Percentiles rank a stretch among this genome's conserved stretches.
Conservation (phyloP, 30 jellyfish, hydroid and myxozoan species). For the Aurelia sp. region DNA sequence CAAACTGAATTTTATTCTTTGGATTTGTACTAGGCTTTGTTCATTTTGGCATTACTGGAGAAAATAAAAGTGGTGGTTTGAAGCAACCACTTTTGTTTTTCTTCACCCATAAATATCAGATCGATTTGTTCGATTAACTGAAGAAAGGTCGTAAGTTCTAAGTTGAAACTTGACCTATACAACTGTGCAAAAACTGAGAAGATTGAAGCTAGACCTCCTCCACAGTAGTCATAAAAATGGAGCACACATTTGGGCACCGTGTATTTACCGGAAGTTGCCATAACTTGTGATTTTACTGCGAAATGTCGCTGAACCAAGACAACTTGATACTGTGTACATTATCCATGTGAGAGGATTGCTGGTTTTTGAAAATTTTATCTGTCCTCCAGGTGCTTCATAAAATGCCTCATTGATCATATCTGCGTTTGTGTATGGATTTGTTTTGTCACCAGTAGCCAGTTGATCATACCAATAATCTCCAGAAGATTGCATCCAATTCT, state of each 20-base stretch:
- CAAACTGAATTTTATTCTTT: no score
- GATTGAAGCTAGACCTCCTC: no score
- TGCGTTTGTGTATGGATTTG: conserved; percentile 25
- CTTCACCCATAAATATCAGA: background rate
- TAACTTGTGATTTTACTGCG: conserved; percentile 11
- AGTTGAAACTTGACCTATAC: no score
- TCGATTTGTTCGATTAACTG: background rate
- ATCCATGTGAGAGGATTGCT: background rate
- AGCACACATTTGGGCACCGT: no score
- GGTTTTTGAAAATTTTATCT: conserved; percentile 16
- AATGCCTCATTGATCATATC: conserved; percentile 59
- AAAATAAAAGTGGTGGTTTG: no score
- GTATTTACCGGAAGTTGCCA: conserved; percentile 47
- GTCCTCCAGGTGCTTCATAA: conserved; percentile 14
- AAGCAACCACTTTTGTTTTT: no score
- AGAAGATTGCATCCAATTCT: conserved; percentile 29
- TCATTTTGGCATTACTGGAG: no score
- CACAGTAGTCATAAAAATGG: no score
- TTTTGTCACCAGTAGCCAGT: conserved; percentile 21
- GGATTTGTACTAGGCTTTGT: no score
- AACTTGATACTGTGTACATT: conserved; percentile 12
- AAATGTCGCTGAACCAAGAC: conserved; percentile 16
- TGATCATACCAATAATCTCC: conserved; percentile 54
- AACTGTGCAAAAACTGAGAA: no score
- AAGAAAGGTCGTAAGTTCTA: no score